Base-by-base conservation (phyloP, 2,797 vertebrate species). In the Antrozous pallidus region DNA sequence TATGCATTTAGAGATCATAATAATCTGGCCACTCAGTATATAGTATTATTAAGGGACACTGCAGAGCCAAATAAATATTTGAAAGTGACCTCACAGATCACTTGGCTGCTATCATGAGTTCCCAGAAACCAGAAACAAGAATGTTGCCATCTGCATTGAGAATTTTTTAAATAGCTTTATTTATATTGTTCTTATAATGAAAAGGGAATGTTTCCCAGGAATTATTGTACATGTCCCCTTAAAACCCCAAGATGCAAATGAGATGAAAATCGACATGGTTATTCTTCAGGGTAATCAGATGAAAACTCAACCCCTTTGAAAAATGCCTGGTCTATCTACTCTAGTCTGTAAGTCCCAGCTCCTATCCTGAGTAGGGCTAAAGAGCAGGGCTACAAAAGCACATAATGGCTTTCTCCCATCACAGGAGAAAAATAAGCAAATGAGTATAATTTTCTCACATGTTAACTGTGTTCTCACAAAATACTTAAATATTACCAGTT, bases 141-240 rank as follows among this genome's bases (percentile, higher is more conserved):
- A 63, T 13, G 20, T 6, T n/a, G 56, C 49, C 26, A 56, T 92
- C 70, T 75, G 65, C 74, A 26, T 4, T 86, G 54, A 38, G 82
- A 88, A 36, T 42, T 84, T 65, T 73, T 31, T 75, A 71, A 95
- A 78, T 11, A 54, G 8, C 40, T 92, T 69, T 86, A 70, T 92
- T 93, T 93, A 65, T 81, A 88, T 49, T 93, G 31, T 47, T 74
- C 24, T 92, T 71, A 82, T 5, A 93, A 91, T 79, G 65, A 87
- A 94, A 87, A 45, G 9, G 42, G 38, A 84, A 10, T 7, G 49
- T 74, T 94, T 88, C 81, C 88, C 65, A 51, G 28, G 87, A 88
- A 84, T 91, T 78, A 49, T 13, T 79, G 33, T 2, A 33, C 26
- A 14, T 78, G 77, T 88, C 88, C 88, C 69, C 89, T 95, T 94